Evolutionary conservation across 2,797 vertebrate genomes (phyloP).

Genomic region (Rhinichthys osculus): DNA sequence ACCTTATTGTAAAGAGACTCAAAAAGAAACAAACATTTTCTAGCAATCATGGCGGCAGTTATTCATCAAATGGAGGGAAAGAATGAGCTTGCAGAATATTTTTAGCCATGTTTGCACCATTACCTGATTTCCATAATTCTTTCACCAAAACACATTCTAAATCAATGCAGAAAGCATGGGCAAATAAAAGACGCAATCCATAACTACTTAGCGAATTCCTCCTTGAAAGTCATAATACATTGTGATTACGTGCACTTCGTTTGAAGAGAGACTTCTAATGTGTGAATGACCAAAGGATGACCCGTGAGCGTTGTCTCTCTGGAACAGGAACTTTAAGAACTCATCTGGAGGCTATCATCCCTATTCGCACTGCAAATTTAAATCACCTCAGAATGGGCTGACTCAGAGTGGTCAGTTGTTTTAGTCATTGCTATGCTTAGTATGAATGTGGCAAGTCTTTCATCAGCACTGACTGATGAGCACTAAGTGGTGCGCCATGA

Average conservation of each 20-base stretch:
- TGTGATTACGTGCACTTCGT: neutral
- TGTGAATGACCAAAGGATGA: conserved; percentile 54
- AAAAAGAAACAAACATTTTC: neutral
- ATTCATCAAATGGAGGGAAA: neutral
- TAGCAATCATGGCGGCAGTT: neutral
- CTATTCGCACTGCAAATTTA: conserved; percentile 47
- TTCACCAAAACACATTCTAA: neutral
- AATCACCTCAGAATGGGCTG: conserved; percentile 59
- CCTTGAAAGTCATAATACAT: neutral
- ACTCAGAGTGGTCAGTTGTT: conserved; percentile 60
- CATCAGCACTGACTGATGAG: conserved; percentile 64
- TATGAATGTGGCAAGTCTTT: conserved; percentile 62
- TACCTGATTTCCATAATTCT: conserved; percentile 11
- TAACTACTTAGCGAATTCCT: neutral
- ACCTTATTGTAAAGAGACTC: neutral
- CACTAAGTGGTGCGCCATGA: conserved; percentile 54
- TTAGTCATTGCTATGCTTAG: conserved; percentile 63
- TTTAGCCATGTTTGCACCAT: neutral
- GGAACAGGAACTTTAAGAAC: conserved; percentile 48
- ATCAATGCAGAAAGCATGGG: neutral
- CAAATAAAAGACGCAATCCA: conserved; percentile 2
- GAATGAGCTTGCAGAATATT: neutral
- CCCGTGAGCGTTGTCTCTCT: conserved; percentile 38
- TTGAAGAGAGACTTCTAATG: conserved; percentile 29
- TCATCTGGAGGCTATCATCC: conserved; percentile 53